phyloP scores from a whole-genome alignment of 2,888 invertebrate species.

The Villa cingulata region DNA sequence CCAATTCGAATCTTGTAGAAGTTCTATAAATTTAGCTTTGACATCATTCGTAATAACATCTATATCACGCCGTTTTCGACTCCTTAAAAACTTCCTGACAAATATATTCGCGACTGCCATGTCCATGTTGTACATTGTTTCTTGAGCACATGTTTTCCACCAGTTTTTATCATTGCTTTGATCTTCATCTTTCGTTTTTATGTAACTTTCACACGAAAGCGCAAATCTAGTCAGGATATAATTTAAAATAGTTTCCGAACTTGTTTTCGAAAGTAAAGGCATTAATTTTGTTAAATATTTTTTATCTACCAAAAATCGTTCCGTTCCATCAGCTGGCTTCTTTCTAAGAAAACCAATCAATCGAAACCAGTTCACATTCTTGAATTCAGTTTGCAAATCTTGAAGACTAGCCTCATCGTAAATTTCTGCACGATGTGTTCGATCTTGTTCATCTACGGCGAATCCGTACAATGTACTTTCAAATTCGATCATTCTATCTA shows the following conservation, averaged over 20 bases:
- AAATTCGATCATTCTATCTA: conserved; percentile 5
- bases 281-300: conserved; percentile 4
- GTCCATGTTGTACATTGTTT: conserved; percentile 68
- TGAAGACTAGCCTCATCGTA: conserved; percentile 5
- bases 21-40: not conserved
- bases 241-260: conserved; percentile 5
- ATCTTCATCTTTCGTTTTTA: not conserved
- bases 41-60: not conserved
- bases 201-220: not conserved
- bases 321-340: not conserved
- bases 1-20: not conserved
- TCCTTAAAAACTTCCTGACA: conserved; percentile 3
- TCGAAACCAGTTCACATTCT: conserved; percentile 9
- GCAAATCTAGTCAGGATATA: conserved; percentile 2
- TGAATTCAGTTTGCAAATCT: conserved; percentile 3
- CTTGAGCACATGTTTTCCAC: conserved; percentile 78
- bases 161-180: not conserved
- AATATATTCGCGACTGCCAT: conserved; percentile 49
- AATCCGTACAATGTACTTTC: conserved; percentile 11
- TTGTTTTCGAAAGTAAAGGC: not conserved
- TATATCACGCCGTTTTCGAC: not conserved
- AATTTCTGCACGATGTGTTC: conserved; percentile 5
- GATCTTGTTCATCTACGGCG: conserved; percentile 5
- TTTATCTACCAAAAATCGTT: conserved; percentile 2
- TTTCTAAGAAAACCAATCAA: conserved; percentile 6